Conservation (phyloP, 2,113 vertebrate genomes). For the Tachysurus fulvidraco region DNA sequence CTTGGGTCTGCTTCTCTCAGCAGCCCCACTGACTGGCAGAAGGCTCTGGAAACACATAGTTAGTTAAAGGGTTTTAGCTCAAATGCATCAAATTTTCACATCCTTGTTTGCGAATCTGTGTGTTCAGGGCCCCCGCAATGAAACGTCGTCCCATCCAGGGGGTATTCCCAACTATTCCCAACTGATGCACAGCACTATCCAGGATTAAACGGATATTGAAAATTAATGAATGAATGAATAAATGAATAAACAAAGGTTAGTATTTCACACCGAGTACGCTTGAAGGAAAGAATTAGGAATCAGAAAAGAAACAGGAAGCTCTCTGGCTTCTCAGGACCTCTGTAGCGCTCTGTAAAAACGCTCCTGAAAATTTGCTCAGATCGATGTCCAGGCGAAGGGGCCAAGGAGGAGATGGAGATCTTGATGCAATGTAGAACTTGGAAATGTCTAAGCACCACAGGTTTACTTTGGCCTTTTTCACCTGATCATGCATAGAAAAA, state of each 20-base stretch:
- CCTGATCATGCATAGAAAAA: slow-evolving; percentile 44
- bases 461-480: slow-evolving; percentile 61
- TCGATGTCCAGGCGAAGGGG: slow-evolving; percentile 29
- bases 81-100: neutral
- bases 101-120: neutral
- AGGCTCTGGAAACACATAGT: neutral
- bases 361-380: slow-evolving; percentile 57
- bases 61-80: neutral
- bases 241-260: neutral
- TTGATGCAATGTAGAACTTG: slow-evolving; percentile 52
- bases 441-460: slow-evolving; percentile 43
- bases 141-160: neutral
- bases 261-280: neutral
- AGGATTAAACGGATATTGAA: neutral
- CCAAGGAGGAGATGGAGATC: slow-evolving; percentile 53
- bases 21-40: slow-evolving; percentile 45
- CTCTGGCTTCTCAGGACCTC: slow-evolving; percentile 45
- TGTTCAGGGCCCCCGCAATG: neutral
- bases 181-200: neutral
- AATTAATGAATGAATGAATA: neutral
- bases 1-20: slow-evolving; percentile 55
- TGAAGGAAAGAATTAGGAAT: neutral
- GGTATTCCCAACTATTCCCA: neutral
- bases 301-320: slow-evolving; percentile 8
- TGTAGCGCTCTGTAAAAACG: slow-evolving; percentile 55